Base-by-base conservation (phyloP, 2,113 vertebrate species). In the Tor tambroides region DNA sequence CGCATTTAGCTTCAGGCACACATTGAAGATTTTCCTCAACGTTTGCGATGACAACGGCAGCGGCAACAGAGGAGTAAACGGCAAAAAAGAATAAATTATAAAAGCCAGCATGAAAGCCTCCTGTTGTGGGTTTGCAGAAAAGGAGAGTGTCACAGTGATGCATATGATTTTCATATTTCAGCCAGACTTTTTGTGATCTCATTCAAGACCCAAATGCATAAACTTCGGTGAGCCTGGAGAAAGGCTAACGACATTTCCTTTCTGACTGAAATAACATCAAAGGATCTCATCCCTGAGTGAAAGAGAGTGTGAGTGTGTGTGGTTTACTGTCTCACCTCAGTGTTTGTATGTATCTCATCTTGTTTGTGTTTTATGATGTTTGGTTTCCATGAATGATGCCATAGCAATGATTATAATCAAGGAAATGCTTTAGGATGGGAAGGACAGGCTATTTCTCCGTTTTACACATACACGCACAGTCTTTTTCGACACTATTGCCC, bases 301-400 rank as follows among this genome's bases (percentile, higher is more conserved):
- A 79, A 7, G 43, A 76, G 54, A 56, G 30, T 32, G 23, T 49
- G 81, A 71, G 63, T 84, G 75, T 84, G 61, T 71, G 87, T 77
- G 59, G 46, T n/a, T 54, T 21, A 59, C 54, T 77, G 26, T 56
- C 51, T 87, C 72, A 88, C 86, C 79, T 83, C 51, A 7, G 15
- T 84, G 86, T 90, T 89, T 91, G 86, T 88, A 43, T 89, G 86
- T 1, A 49, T 49, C 46, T 54, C 83, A 89, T 86, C n/a, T 82
- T 88, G 80, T 87, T 88, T 92, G 91, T 78, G 75, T 87, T 88
- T 83, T 76, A 76, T 87, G 63, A 67, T 90, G 89, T 89, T 87
- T 89, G 86, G 91, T 91, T 80, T 84, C 88, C 88, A 86, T 85
- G 84, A 84, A 84, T 63, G 82, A 91, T 76, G 32, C 87, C 89